Base-by-base conservation (phyloP, 2,113 vertebrate species). In the Danio rerio region DNA sequence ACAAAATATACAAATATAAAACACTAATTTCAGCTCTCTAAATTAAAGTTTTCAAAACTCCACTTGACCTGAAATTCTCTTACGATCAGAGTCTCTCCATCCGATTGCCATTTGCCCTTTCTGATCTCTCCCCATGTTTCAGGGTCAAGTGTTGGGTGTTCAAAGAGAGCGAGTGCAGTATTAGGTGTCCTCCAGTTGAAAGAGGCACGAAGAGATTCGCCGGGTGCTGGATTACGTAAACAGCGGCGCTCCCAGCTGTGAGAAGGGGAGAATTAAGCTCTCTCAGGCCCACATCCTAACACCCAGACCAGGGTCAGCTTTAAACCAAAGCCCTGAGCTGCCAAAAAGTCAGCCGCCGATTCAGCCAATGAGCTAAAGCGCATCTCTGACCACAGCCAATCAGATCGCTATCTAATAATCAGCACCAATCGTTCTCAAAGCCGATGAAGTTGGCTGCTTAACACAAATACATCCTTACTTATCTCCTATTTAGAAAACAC, bases 371-470 rank as follows among this genome's bases (percentile, higher is more conserved):
- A 84, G 86, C 86, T 89, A 53, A 79, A 89, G 84, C 86, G 83
- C 80, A 81, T 7, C 43, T 61, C 63, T 59, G 20, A 56, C 66
- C 77, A 66, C 77, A 18, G 40, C 83, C 83, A 79, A 81, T 84
- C 74, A 73, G n/a, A 76, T 76, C 56, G 45, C 85, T 86, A 86
- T 85, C 83, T 74, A 87, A 89, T 88, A 82, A 86, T 87, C 87
- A 77, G 15, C 65, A 43, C 77, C 83, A 86, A 89, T 87, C 85
- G 16, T 52, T 9, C 18, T 55, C 69, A 85, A 85, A 20, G 43
- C 20, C 56, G 81, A 0, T 43, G 56, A 86, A 87, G 53, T 5
- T 43, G 43, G 49, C 61, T 69, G 84, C 49, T 15, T 85, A 65
- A 63, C 18, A 15, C 16, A 80, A 75, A 75, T 59, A 21, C 18